Percentiles rank a stretch among this genome's conserved stretches.
phyloP scores from a whole-genome alignment of 1,140 invertebrate genomes.

The Hirudo medicinalis region DNA sequence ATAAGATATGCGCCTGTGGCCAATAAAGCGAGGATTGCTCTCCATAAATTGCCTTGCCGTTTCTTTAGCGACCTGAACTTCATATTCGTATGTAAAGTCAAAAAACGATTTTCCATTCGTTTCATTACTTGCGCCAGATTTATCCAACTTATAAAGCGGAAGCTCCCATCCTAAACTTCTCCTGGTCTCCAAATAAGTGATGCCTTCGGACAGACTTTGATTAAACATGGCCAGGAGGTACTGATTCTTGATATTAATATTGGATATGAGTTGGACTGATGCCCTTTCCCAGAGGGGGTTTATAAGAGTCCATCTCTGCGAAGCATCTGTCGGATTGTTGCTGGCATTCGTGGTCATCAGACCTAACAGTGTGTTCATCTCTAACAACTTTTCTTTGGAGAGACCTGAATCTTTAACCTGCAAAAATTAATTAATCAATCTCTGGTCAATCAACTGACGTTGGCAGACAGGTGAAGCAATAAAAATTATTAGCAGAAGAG shows the following conservation, averaged over 20 bases:
- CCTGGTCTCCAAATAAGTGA: slow-evolving; percentile 27
- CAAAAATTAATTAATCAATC: not conserved
- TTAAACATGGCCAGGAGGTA: slow-evolving; percentile 26
- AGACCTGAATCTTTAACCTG: slow-evolving; percentile 9
- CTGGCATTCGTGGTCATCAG: slow-evolving; percentile 10
- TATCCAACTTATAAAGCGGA: slow-evolving; percentile 24
- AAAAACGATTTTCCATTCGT: slow-evolving; percentile 24
- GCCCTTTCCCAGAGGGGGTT: slow-evolving; percentile 16
- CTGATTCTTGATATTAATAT: slow-evolving; percentile 21
- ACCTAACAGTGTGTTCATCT: slow-evolving; percentile 5
- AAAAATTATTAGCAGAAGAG: not conserved
- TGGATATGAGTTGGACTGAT: slow-evolving; percentile 12
- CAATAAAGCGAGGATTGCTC: slow-evolving; percentile 25
- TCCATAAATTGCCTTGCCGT: not conserved
- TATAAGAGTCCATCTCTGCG: slow-evolving; percentile 10
- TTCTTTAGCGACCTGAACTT: slow-evolving; percentile 21
- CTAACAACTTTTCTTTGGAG: slow-evolving; percentile 13
- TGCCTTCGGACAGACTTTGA: slow-evolving; percentile 25
- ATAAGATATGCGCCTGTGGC: slow-evolving; percentile 24
- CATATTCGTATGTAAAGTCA: slow-evolving; percentile 24
- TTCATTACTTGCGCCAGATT: not conserved
- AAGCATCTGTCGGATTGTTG: slow-evolving; percentile 14
- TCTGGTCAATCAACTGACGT: not conserved
- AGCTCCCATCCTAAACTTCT: slow-evolving; percentile 18
- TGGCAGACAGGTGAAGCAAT: not conserved